phyloP scores from a whole-genome alignment of 2,113 vertebrate species.

The Brachyistius frenatus region DNA sequence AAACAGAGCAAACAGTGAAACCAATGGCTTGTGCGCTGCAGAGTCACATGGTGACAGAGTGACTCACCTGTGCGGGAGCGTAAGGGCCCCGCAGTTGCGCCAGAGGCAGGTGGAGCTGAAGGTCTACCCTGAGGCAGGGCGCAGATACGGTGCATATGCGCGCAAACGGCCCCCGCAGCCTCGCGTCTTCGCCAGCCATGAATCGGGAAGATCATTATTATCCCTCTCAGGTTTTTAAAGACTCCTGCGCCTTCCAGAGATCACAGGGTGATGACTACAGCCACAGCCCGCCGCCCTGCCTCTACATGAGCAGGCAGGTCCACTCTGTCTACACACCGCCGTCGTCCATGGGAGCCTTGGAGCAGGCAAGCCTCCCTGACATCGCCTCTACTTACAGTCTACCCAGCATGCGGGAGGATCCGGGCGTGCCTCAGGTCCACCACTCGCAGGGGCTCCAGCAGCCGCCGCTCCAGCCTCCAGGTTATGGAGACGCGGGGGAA shows the following conservation, averaged over 20 bases:
- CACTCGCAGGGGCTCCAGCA: conserved; percentile 85
- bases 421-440: conserved; percentile 85
- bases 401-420: conserved; percentile 88
- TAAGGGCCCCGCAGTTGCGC: conserved; percentile 73
- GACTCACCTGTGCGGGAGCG: conserved; percentile 83
- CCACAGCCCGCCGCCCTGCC: conserved; percentile 93
- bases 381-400: conserved; percentile 88
- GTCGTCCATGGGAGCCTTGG: conserved; percentile 84
- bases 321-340: conserved; percentile 83
- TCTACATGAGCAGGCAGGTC: conserved; percentile 93
- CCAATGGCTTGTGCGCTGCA: conserved; percentile 76
- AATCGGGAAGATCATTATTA: conserved; percentile 94
- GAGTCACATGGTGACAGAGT: conserved; percentile 84
- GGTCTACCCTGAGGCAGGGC: conserved; percentile 62
- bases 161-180: conserved; percentile 40
- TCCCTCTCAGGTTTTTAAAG: conserved; percentile 92
- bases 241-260: conserved; percentile 93
- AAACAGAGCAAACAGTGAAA: conserved; percentile 79
- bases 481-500: conserved; percentile 86
- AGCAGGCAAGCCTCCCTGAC: conserved; percentile 89
- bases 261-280: conserved; percentile 89
- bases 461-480: conserved; percentile 81
- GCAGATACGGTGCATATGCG: conserved; percentile 62
- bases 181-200: conserved; percentile 85
- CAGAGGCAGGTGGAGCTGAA: conserved; percentile 75